phyloP scores from a whole-genome alignment of 2,797 vertebrate species.

The Tarsius wallacei region DNA sequence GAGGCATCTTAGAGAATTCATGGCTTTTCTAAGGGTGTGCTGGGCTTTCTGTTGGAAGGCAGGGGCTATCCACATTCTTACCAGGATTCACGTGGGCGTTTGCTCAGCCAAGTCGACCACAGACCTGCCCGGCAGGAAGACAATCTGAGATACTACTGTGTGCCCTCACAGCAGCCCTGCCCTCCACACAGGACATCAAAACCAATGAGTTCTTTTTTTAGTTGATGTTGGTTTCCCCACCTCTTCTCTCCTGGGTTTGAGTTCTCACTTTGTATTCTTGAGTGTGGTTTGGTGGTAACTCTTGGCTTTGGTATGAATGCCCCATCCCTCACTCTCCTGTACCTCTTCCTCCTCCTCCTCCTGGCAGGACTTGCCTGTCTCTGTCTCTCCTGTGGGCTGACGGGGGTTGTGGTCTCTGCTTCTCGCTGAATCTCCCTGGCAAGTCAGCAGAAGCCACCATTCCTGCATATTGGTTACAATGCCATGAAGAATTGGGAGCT shows the following conservation, averaged over 20 bases:
- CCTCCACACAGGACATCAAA: not conserved
- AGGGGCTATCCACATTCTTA: not conserved
- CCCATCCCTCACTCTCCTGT: not conserved
- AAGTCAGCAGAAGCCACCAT: not conserved
- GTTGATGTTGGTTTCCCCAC: slow-evolving; percentile 36
- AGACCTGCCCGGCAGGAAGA: not conserved
- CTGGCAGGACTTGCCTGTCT: not conserved
- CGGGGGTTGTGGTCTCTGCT: not conserved
- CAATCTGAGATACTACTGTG: not conserved
- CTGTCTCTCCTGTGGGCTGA: not conserved
- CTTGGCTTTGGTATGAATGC: not conserved
- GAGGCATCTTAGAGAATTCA: slow-evolving; percentile 21
- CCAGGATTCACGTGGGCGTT: not conserved
- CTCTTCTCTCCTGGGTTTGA: slow-evolving; percentile 39
- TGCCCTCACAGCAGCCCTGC: not conserved
- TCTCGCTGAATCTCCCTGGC: slow-evolving; percentile 47
- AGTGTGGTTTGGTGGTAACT: not conserved
- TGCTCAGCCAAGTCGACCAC: not conserved
- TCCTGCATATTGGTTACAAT: slow-evolving; percentile 11
- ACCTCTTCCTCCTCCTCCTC: not conserved
- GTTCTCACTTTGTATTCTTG: not conserved
- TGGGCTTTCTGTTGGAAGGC: slow-evolving; percentile 53
- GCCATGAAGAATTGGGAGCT: slow-evolving; percentile 29
- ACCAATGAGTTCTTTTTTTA: not conserved
- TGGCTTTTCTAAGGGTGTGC: slow-evolving; percentile 64